Conservation (phyloP, 2,888 invertebrate species). For the Zhengitettix transpicula region DNA sequence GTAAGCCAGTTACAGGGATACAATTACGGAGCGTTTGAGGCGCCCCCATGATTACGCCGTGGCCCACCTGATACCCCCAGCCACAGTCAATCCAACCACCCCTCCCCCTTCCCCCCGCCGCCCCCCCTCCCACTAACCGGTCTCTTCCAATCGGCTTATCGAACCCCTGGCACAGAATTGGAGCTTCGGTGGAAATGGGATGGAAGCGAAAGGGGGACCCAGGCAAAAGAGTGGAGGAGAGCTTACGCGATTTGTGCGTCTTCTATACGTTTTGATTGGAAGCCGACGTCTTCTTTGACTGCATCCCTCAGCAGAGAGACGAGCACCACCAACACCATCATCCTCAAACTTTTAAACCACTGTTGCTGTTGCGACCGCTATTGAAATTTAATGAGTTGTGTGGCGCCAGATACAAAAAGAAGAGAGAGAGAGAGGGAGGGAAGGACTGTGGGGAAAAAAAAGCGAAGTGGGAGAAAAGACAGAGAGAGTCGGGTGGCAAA, state of each 20-base stretch:
- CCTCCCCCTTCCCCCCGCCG: neutral
- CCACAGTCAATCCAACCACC: neutral
- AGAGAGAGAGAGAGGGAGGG: no score
- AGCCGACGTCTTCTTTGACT: neutral
- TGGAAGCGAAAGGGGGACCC: neutral
- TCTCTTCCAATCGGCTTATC: slow-evolving; percentile 10
- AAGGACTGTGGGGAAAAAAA: no score
- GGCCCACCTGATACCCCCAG: neutral
- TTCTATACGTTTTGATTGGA: slow-evolving; percentile 9
- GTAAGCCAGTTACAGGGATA: no score
- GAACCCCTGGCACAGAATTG: slow-evolving; percentile 9
- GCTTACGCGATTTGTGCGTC: slow-evolving; percentile 6
- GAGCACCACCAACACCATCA: neutral
- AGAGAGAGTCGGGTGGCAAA: no score
- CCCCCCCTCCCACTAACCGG: no score
- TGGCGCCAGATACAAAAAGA: neutral
- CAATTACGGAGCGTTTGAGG: no score
- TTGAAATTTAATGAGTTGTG: neutral
- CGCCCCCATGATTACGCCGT: neutral
- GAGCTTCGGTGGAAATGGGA: slow-evolving; percentile 8
- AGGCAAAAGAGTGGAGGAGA: neutral
- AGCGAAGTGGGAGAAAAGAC: no score
- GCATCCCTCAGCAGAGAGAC: no score
- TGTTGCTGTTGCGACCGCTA: neutral
- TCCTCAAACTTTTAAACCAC: neutral